These are phyloP conservation scores for Hypomesus transpacificus DNA, from an alignment of 2,113 vertebrate species.

Conservation along the genomic window DNA sequence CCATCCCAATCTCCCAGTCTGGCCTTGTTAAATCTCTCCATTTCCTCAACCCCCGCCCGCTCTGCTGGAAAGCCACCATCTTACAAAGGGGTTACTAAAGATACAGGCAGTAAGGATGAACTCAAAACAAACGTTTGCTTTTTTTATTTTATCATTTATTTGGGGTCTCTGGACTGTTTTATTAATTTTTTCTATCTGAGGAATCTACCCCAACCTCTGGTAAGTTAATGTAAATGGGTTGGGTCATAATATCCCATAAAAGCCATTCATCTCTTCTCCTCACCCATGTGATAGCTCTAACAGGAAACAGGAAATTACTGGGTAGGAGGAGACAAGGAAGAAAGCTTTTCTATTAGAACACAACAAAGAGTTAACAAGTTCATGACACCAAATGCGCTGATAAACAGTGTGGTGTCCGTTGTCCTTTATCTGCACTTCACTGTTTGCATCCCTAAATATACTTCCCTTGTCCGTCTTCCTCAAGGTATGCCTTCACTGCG, in stretches of 20 bases:
- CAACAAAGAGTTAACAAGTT: no score
- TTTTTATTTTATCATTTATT: no score
- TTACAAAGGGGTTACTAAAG: no score
- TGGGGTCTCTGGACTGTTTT: no score
- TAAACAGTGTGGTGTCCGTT: neutral
- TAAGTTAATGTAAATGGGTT: no score
- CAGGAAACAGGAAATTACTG: no score
- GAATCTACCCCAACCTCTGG: neutral
- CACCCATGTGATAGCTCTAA: neutral
- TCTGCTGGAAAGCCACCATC: neutral
- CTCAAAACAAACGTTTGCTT: no score
- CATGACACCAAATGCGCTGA: neutral
- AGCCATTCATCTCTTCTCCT: neutral
- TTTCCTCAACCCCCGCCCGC: neutral
- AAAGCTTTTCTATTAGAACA: no score
- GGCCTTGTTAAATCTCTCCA: conserved; percentile 2
- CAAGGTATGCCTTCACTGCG: conserved; percentile 90
- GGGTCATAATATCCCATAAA: neutral
- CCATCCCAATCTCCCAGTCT: neutral
- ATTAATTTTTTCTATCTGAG: no score
- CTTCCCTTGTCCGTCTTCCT: conserved; percentile 6
- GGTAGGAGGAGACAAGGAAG: no score
- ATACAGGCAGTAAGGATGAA: no score
- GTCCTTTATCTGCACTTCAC: neutral
- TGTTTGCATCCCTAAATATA: neutral